Percentiles rank a stretch among this genome's conserved stretches.
phyloP scores from a whole-genome alignment of 2,888 invertebrate species.

The Mythimna albipuncta region DNA sequence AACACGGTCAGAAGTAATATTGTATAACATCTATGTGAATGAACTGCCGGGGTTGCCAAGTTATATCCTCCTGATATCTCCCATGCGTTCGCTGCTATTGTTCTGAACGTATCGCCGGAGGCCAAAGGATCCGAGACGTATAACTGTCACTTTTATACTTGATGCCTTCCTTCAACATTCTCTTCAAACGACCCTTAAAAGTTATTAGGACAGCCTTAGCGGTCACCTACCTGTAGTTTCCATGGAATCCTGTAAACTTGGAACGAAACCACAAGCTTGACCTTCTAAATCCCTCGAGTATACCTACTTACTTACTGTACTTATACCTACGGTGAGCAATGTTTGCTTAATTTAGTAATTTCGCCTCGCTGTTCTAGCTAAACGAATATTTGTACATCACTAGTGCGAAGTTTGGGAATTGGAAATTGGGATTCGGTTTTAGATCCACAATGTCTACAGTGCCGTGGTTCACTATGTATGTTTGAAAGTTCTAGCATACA shows the following conservation, averaged over 20 bases:
- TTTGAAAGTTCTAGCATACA: constrained; percentile 1
- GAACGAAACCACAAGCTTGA: constrained; percentile 44
- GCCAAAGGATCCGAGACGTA: constrained; percentile 25
- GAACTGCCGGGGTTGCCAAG: constrained; percentile 11
- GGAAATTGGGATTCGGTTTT: constrained; percentile 23
- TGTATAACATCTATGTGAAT: constrained; percentile 23
- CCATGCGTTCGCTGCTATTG: constrained; percentile 35
- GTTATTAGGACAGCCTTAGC: constrained; percentile 9
- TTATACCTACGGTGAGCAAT: constrained; percentile 50
- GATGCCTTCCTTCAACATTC: constrained; percentile 11
- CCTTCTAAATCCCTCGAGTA: constrained; percentile 53
- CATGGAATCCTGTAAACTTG: constrained; percentile 41
- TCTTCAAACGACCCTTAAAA: constrained; percentile 7
- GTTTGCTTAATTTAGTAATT: constrained; percentile 61
- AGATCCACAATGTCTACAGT: neutral
- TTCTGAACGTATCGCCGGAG: constrained; percentile 35
- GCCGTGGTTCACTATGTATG: neutral
- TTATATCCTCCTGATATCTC: constrained; percentile 34
- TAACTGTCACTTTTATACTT: constrained; percentile 18
- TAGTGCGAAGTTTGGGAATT: constrained; percentile 10
- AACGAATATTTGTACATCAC: constrained; percentile 59
- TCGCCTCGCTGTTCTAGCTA: constrained; percentile 34
- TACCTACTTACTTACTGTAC: constrained; percentile 40
- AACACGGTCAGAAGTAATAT: constrained; percentile 21
- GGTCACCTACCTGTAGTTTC: constrained; percentile 11